Percentiles rank a stretch among this genome's conserved stretches.
Evolutionary conservation across 37 sponge, comb jelly and placozoan species (phyloP).

Genomic region (Ianthella basta): DNA sequence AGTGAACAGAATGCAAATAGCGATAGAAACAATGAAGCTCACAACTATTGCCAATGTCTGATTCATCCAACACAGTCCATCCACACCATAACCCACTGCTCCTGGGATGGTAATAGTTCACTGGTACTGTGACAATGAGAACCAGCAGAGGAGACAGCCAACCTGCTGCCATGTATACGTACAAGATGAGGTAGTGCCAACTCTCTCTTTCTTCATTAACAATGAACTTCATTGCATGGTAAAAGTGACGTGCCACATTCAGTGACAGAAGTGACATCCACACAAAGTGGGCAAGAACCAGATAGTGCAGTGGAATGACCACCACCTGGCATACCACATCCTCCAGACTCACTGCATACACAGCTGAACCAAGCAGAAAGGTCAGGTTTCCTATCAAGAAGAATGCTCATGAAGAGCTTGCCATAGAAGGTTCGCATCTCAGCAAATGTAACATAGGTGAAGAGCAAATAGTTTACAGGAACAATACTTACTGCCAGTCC

Average conservation of each 20-base stretch:
- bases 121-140: slow-evolving; percentile 39
- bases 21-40: slow-evolving; percentile 35
- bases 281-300: slow-evolving; percentile 40
- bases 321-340: slow-evolving; percentile 16
- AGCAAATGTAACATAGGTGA: slow-evolving; percentile 49
- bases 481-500: slow-evolving; percentile 48
- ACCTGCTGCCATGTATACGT: neutral
- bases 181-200: neutral
- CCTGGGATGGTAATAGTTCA: slow-evolving; percentile 36
- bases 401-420: slow-evolving; percentile 51
- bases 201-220: neutral
- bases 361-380: slow-evolving; percentile 32
- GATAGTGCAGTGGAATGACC: slow-evolving; percentile 44
- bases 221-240: neutral
- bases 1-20: slow-evolving; percentile 28
- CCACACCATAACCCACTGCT: neutral
- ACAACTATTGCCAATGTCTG: slow-evolving; percentile 31
- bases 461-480: slow-evolving; percentile 21
- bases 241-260: slow-evolving; percentile 10
- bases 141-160: neutral
- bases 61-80: slow-evolving; percentile 51
- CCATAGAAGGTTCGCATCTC: slow-evolving; percentile 59
- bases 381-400: slow-evolving; percentile 21
- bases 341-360: neutral
- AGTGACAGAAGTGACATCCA: slow-evolving; percentile 44